These are phyloP conservation scores for Celastrina argiolus DNA, from an alignment of 2,888 invertebrate species.

Conservation along the genomic window DNA sequence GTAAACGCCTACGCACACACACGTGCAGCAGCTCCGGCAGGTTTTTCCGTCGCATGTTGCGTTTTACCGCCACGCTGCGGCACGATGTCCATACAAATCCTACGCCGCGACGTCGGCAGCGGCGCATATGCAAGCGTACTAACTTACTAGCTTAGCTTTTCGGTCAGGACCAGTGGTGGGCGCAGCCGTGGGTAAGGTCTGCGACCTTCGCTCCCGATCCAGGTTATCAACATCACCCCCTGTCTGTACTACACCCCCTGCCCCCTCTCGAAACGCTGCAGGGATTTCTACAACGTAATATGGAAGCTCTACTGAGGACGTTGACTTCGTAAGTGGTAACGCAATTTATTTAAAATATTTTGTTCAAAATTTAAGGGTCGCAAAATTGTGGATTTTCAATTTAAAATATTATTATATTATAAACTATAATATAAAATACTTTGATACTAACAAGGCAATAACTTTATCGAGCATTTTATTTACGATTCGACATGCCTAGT, in stretches of 20 bases:
- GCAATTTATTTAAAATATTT: slow-evolving; percentile 27
- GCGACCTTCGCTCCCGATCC: slow-evolving; percentile 72
- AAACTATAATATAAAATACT: too few relatives aligned
- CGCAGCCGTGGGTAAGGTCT: slow-evolving; percentile 66
- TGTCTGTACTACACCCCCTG: slow-evolving; percentile 44
- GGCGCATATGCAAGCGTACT: too few relatives aligned
- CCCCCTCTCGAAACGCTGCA: slow-evolving; percentile 59
- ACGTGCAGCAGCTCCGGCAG: too few relatives aligned
- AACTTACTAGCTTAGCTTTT: too few relatives aligned
- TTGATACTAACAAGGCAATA: too few relatives aligned
- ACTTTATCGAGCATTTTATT: too few relatives aligned
- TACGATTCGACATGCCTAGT: too few relatives aligned
- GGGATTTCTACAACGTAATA: slow-evolving; percentile 70
- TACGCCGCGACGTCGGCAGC: too few relatives aligned
- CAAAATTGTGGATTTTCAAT: slow-evolving; percentile 5
- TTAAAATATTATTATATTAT: background rate
- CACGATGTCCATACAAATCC: too few relatives aligned
- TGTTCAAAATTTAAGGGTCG: slow-evolving; percentile 12
- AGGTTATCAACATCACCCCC: slow-evolving; percentile 70
- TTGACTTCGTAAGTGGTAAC: slow-evolving; percentile 50
- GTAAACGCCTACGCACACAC: too few relatives aligned
- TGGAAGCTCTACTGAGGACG: slow-evolving; percentile 63
- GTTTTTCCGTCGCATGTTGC: too few relatives aligned
- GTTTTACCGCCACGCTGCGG: too few relatives aligned
- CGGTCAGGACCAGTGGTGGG: slow-evolving; percentile 38